Conservation (phyloP, 1,140 invertebrate genomes). For the Riptortus pedestris region DNA sequence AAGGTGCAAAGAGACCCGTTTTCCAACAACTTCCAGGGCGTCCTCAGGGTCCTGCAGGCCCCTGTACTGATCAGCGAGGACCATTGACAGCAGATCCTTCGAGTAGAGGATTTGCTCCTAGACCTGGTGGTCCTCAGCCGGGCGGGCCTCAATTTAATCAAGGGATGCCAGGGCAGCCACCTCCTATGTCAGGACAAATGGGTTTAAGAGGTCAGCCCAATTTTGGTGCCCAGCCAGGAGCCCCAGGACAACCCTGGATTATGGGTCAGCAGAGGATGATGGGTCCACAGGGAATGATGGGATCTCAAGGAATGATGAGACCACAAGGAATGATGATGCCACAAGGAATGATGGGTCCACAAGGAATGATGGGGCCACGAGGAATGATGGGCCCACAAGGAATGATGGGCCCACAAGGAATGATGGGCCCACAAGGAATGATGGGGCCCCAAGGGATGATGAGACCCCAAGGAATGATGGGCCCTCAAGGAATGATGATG, state of each 20-base stretch:
- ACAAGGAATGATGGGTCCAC: not conserved
- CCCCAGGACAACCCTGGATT: not conserved
- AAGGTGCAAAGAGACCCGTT: constrained; percentile 1
- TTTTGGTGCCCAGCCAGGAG: not conserved
- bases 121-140: not conserved
- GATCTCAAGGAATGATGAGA: not conserved
- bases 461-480: not conserved
- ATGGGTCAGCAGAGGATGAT: not conserved
- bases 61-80: too few species aligned
- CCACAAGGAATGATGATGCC: not conserved
- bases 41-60: too few species aligned
- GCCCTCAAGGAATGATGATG: not conserved
- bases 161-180: not conserved
- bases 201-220: not conserved
- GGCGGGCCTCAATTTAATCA: not conserved
- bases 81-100: not conserved
- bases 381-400: not conserved
- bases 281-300: not conserved
- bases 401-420: not conserved
- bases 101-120: not conserved
- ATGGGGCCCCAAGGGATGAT: constrained; percentile 1
- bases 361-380: not conserved
- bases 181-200: not conserved
- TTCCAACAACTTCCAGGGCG: constrained; percentile 14
- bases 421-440: not conserved